Conservation (phyloP, 2,888 invertebrate species). For the Chouioia cunea region DNA sequence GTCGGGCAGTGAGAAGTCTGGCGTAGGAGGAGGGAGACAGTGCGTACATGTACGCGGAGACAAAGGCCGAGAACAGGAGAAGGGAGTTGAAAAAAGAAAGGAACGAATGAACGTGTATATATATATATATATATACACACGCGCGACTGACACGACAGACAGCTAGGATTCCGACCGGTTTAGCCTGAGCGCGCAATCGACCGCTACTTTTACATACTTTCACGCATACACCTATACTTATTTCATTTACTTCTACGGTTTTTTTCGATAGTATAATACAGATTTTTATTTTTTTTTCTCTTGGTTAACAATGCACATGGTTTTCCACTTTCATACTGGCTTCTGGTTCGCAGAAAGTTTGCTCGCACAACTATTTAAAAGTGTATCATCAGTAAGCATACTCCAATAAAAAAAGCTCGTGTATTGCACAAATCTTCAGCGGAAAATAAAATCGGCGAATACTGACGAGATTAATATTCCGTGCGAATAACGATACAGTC, state of each 20-base stretch:
- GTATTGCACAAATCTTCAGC: neutral
- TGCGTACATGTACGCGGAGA: conserved; percentile 13
- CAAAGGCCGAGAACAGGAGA: conserved; percentile 26
- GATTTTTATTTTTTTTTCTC: no score
- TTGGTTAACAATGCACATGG: no score
- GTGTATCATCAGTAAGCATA: conserved; percentile 14
- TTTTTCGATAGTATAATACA: no score
- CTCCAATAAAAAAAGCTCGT: conserved; percentile 12
- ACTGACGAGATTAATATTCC: conserved; percentile 6
- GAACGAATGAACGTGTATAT: neutral
- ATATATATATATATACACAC: neutral
- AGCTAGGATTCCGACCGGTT: conserved; percentile 9
- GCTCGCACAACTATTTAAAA: conserved; percentile 33
- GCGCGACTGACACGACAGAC: neutral
- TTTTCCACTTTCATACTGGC: no score
- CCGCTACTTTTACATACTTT: conserved; percentile 27
- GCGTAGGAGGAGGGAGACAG: neutral
- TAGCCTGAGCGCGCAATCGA: conserved; percentile 13
- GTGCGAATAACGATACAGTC: conserved; percentile 25
- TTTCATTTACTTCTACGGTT: no score
- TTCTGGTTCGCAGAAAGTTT: no score
- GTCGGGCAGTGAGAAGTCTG: neutral
- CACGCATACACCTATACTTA: no score
- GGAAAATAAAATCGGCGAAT: conserved; percentile 33
- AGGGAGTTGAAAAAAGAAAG: neutral